phyloP scores from a whole-genome alignment of 1,140 invertebrate genomes.

The Planococcus citri region DNA sequence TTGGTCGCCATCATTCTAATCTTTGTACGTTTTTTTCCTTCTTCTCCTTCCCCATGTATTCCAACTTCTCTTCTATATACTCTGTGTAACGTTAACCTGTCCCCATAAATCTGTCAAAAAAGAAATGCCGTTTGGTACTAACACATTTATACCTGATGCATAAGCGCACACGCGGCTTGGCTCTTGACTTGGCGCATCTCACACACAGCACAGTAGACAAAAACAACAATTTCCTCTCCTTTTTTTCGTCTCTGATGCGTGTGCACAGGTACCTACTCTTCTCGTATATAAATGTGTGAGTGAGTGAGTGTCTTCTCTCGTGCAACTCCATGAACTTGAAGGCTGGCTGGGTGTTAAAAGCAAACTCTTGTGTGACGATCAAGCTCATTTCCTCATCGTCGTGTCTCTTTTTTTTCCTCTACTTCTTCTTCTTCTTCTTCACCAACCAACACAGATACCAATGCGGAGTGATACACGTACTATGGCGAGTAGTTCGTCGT shows the following conservation, averaged over 20 bases:
- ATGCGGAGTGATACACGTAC: too few species aligned
- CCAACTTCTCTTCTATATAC: too few species aligned
- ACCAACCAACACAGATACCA: too few species aligned
- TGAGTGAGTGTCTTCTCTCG: background rate
- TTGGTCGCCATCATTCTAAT: conserved; percentile 15
- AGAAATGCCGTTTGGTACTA: conserved; percentile 5
- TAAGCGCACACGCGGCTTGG: background rate
- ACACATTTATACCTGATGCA: conserved; percentile 1
- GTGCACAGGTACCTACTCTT: background rate
- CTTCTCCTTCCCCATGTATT: background rate
- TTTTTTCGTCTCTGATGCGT: background rate
- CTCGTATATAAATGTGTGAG: too few species aligned
- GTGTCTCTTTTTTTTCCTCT: too few species aligned
- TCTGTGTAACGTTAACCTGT: background rate
- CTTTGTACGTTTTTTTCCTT: background rate
- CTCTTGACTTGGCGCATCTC: too few species aligned
- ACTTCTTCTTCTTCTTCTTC: too few species aligned
- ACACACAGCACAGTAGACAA: background rate
- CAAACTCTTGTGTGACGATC: conserved; percentile 18
- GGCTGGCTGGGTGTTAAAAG: conserved; percentile 14
- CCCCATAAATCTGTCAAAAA: conserved; percentile 20
- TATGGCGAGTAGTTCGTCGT: background rate
- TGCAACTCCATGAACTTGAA: too few species aligned
- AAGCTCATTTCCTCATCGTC: conserved; percentile 10
- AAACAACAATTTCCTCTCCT: conserved; percentile 12